Conservation (phyloP, 1,140 invertebrate species). For the Armadillidium nasatum region DNA sequence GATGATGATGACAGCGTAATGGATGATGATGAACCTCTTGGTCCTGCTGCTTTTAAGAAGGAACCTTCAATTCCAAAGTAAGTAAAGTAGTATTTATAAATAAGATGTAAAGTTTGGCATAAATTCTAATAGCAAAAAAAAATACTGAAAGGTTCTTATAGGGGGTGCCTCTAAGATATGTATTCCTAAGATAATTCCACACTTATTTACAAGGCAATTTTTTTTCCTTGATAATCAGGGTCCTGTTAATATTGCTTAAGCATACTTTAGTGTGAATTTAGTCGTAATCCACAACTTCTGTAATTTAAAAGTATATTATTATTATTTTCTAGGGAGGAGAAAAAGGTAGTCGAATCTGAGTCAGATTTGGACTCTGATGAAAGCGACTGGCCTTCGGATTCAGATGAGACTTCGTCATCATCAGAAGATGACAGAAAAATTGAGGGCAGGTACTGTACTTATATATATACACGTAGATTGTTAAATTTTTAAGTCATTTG, state of each 20-base stretch:
- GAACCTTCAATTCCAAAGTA: constrained; percentile 35
- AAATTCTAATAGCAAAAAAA: too few species aligned
- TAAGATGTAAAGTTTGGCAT: too few species aligned
- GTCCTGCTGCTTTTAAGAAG: constrained; percentile 53
- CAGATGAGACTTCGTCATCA: constrained; percentile 65
- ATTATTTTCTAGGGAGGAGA: constrained; percentile 54
- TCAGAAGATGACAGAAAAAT: constrained; percentile 49
- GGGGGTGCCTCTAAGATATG: too few species aligned
- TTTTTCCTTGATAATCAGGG: too few species aligned
- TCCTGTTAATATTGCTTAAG: too few species aligned
- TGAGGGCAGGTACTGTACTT: background rate
- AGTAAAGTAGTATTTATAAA: background rate
- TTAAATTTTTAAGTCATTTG: too few species aligned
- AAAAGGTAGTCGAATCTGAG: constrained; percentile 46
- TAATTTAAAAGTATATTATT: constrained; percentile 45
- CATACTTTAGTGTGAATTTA: too few species aligned
- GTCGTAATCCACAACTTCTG: too few species aligned
- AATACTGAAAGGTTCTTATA: too few species aligned
- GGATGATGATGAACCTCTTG: constrained; percentile 56
- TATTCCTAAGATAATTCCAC: too few species aligned
- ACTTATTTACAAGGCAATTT: too few species aligned
- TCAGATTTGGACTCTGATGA: constrained; percentile 62
- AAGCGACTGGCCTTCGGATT: constrained; percentile 77
- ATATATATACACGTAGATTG: too few species aligned
- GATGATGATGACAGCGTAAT: constrained; percentile 50